A percentile compares a stretch with the other conserved stretches of the same genome.
These are phyloP conservation scores for Actias luna DNA, from an alignment of 2,888 invertebrate species.

Conservation along the genomic window DNA sequence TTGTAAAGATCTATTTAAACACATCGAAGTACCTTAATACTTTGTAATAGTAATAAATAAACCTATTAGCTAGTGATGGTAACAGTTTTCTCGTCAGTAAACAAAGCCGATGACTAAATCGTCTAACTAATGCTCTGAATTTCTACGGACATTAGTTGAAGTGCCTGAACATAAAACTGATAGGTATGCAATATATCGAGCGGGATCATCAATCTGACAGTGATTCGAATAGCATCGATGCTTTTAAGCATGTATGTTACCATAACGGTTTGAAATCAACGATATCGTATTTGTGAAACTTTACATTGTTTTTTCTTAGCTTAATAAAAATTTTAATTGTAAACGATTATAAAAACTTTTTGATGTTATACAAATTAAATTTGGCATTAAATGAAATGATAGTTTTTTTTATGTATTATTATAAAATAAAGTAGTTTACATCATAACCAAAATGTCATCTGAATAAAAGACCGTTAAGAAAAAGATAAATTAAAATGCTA, in stretches of 20 bases:
- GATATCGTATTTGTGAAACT: neutral
- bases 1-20: neutral
- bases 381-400: no score
- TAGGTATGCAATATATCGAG: slow-evolving; percentile 74
- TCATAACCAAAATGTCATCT: no score
- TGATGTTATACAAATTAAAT: no score
- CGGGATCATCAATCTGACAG: slow-evolving; percentile 62
- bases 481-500: no score
- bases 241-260: neutral
- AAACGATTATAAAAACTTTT: no score
- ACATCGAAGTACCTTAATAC: neutral
- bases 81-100: slow-evolving; percentile 55
- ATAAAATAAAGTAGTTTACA: no score
- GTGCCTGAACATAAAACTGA: slow-evolving; percentile 77
- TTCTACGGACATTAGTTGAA: slow-evolving; percentile 72
- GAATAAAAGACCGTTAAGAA: no score
- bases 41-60: neutral
- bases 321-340: no score
- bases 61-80: slow-evolving; percentile 18
- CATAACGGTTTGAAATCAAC: neutral
- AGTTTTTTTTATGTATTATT: no score
- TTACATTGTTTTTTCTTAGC: neutral
- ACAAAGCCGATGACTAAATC: slow-evolving; percentile 30
- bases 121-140: slow-evolving; percentile 47
- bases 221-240: slow-evolving; percentile 48